A percentile compares a stretch with the other conserved stretches of the same genome.
These are phyloP conservation scores for Aphodius granarius DNA, from an alignment of 2,888 invertebrate species.

Conservation along the genomic window DNA sequence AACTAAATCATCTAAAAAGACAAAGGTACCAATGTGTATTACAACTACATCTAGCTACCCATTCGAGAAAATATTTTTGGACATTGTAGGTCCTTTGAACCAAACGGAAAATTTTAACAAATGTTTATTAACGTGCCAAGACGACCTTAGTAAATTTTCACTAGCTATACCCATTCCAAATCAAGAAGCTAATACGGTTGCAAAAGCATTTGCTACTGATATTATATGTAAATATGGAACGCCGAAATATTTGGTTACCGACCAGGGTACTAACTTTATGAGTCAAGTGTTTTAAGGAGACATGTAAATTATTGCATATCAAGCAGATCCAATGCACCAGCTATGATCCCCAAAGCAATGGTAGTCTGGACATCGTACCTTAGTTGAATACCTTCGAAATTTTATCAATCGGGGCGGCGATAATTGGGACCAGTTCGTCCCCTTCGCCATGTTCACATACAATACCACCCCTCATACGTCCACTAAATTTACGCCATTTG, in stretches of 20 bases:
- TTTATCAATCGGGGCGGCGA: constrained; percentile 37
- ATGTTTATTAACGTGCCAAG: too few species aligned
- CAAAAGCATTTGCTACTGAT: too few species aligned
- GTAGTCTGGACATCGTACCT: too few species aligned
- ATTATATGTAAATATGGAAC: too few species aligned
- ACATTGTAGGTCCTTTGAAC: constrained; percentile 42
- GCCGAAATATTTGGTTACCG: too few species aligned
- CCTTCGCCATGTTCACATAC: constrained; percentile 39
- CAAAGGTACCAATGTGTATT: constrained; percentile 41
- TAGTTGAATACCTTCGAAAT: too few species aligned
- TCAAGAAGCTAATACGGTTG: too few species aligned
- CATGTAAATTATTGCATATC: too few species aligned
- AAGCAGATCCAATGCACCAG: constrained; percentile 35
- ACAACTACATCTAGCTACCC: constrained; percentile 39
- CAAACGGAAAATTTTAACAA: constrained; percentile 30
- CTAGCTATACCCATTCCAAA: too few species aligned
- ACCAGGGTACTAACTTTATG: too few species aligned
- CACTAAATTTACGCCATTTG: too few species aligned
- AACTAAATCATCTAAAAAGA: constrained; percentile 34
- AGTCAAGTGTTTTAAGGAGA: too few species aligned
- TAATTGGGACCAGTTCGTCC: constrained; percentile 43
- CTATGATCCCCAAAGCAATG: constrained; percentile 41
- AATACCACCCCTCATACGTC: constrained; percentile 32
- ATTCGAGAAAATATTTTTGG: constrained; percentile 40
- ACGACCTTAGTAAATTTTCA: constrained; percentile 44